Percentiles rank a stretch among this genome's conserved stretches.
Conservation (phyloP, 2,888 invertebrate species). For the Gymnosoma rotundatum region DNA sequence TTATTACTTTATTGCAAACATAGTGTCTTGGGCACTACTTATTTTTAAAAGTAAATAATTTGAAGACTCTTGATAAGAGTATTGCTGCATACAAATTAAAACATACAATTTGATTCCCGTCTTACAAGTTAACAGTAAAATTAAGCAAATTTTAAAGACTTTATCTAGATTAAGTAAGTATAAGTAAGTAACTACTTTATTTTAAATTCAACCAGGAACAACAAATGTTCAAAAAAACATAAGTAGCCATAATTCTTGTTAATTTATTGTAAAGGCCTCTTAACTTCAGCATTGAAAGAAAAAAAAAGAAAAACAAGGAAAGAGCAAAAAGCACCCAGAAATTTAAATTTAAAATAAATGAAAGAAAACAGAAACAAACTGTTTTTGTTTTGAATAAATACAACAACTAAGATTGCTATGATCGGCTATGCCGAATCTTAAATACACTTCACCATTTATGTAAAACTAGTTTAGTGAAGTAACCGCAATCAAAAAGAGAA, state of each 20-base stretch:
- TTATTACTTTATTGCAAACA: no score
- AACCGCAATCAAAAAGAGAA: no score
- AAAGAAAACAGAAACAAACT: background rate
- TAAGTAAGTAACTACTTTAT: slow-evolving; percentile 23
- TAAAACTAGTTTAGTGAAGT: no score
- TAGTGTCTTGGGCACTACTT: no score
- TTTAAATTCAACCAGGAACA: slow-evolving; percentile 35
- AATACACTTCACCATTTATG: no score
- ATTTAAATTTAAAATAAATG: slow-evolving; percentile 28
- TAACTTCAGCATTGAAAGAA: slow-evolving; percentile 30
- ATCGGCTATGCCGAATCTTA: no score
- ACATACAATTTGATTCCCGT: background rate
- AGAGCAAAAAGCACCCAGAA: slow-evolving; percentile 17
- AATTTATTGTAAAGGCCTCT: slow-evolving; percentile 67
- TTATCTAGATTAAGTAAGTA: slow-evolving; percentile 25
- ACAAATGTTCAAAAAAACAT: slow-evolving; percentile 38
- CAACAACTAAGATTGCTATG: no score
- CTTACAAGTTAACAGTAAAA: slow-evolving; percentile 17
- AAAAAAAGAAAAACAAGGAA: slow-evolving; percentile 11
- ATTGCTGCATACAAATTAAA: no score
- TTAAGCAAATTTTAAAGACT: background rate
- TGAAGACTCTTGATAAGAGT: no score
- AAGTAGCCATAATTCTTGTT: slow-evolving; percentile 68
- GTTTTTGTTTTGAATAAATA: slow-evolving; percentile 59
- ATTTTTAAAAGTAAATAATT: no score